Evolutionary conservation across 1,140 invertebrate genomes (phyloP).

Genomic region (Whitmania pigra): DNA sequence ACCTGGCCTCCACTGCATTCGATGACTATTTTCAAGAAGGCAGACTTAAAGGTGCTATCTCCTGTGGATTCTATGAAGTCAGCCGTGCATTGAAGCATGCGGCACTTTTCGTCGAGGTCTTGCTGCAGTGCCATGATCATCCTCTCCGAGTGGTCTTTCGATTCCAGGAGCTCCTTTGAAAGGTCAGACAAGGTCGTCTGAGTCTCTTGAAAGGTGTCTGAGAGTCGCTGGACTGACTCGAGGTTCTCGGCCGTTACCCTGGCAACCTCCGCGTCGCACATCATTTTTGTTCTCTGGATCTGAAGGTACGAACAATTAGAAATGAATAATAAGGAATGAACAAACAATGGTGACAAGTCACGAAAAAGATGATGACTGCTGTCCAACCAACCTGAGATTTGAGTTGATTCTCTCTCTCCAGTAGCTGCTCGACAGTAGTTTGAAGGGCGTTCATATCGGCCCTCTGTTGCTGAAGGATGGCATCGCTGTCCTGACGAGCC

Average conservation of each 20-base stretch:
- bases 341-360: background rate
- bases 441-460: background rate
- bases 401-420: background rate
- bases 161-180: background rate
- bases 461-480: background rate
- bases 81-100: background rate
- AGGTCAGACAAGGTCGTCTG: background rate
- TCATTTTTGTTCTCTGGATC: background rate
- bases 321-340: background rate
- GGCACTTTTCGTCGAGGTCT: background rate
- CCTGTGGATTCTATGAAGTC: background rate
- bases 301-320: background rate
- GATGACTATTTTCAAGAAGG: constrained; percentile 3
- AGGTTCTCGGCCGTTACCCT: background rate
- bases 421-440: background rate
- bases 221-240: background rate
- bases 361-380: too few relatives aligned
- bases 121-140: background rate
- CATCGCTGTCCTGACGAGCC: background rate
- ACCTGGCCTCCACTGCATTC: too few relatives aligned
- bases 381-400: background rate
- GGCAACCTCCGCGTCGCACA: constrained; percentile 1
- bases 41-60: background rate
- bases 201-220: background rate
- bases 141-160: background rate